Conservation (phyloP, 1,140 invertebrate species). For the Nixonia krombeini region DNA sequence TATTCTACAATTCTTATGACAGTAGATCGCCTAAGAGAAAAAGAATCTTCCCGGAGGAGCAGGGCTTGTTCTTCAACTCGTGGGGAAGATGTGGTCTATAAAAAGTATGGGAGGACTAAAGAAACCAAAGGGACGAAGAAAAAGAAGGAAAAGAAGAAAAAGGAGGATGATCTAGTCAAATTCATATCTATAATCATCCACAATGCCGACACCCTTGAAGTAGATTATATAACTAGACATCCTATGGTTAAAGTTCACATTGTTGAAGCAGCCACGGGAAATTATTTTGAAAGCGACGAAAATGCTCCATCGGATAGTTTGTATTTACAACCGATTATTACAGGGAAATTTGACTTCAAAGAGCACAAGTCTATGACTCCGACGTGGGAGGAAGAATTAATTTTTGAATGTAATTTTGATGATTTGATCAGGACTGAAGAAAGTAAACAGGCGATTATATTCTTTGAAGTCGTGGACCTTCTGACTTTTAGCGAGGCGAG, state of each 20-base stretch:
- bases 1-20: constrained; percentile 11
- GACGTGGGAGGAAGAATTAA: constrained; percentile 77
- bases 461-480: constrained; percentile 77
- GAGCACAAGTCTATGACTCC: constrained; percentile 69
- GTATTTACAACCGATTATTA: constrained; percentile 61
- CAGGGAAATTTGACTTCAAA: constrained; percentile 61
- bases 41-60: constrained; percentile 28
- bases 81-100: constrained; percentile 9
- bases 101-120: constrained; percentile 7
- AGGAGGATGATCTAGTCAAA: constrained; percentile 32
- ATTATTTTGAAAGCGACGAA: constrained; percentile 52
- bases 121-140: constrained; percentile 15
- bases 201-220: constrained; percentile 55
- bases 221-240: constrained; percentile 60
- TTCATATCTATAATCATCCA: constrained; percentile 61
- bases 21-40: neutral
- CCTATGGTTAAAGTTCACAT: constrained; percentile 69
- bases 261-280: constrained; percentile 54
- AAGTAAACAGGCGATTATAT: constrained; percentile 71
- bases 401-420: constrained; percentile 76
- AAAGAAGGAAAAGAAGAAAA: constrained; percentile 37
- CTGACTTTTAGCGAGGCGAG: constrained; percentile 61
- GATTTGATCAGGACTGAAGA: constrained; percentile 65
- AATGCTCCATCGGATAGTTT: constrained; percentile 1
- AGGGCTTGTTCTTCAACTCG: constrained; percentile 25